Evolutionary conservation across 2,888 invertebrate species (phyloP), one percentile per base, ranked within the genome.

Genomic region (Coenonympha glycerion): DNA sequence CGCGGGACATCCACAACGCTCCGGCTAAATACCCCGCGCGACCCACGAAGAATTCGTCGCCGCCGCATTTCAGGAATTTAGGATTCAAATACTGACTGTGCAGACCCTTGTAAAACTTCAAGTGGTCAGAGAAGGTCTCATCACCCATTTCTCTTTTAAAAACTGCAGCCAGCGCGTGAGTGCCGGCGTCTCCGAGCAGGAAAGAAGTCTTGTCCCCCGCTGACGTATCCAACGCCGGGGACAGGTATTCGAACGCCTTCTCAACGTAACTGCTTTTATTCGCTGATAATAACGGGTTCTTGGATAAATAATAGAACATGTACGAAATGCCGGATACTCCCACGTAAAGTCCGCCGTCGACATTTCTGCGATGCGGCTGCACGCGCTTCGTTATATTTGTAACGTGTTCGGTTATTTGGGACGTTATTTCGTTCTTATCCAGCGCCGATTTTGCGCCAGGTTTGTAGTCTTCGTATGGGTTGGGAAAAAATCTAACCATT

Each of bases 11-110:
- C 92, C 94, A 94, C 21, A 94, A 72, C 3, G 92, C 90, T 3
- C 95, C 95, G 59, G 92, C 91, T 0, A 96, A 71, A 64, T 93
- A 96, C 0, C 96, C 96, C 34, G 95, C 92, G 55, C 96, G 88
- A 0, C 96, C 96, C 1, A 95, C 94, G 65, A 96, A 92, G 16
- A 95, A 81, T 73, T 96, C 96, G 76, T 96, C 95, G 24, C 93
- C 92, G 13, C 93, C 93, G 65, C 89, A 89, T 65, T 88, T 88
- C 8, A 91, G 77, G 63, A 91, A 92, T 58, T 72, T 81, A 0
- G 82, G 77, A 47, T 74, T 72, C 18, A 86, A 61, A 54, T 75
- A 86, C 6, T 64, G 64, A 8, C 49, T 51, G 30, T 84, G 76
- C 6, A 88, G 74, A 6, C 84, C 76, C 52, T 79, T 81, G 53